Evolutionary conservation across 2,888 invertebrate genomes (phyloP).

Genomic region (Orgyia antiqua): DNA sequence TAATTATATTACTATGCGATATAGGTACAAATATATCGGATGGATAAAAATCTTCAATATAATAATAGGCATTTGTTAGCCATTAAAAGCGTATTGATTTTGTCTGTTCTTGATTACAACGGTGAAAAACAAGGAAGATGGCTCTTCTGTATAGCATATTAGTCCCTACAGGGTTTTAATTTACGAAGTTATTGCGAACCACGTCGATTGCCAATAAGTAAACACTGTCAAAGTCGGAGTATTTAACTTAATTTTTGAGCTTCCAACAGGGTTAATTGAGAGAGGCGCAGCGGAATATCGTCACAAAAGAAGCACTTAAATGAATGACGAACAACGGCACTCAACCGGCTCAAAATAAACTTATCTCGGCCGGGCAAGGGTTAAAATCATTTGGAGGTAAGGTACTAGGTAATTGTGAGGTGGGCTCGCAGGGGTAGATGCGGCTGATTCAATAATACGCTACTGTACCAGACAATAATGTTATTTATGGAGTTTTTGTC

Average conservation of each 20-base stretch:
- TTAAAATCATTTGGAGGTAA: slow-evolving; percentile 67
- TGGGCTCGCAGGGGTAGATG: slow-evolving; percentile 51
- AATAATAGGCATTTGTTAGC: slow-evolving; percentile 1
- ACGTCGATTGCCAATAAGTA: slow-evolving; percentile 68
- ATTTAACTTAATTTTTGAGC: slow-evolving; percentile 79
- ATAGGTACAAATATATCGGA: too few relatives aligned
- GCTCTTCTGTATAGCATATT: slow-evolving; percentile 34
- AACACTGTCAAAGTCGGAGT: slow-evolving; percentile 65
- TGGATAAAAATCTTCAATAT: too few relatives aligned
- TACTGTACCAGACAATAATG: slow-evolving; percentile 59
- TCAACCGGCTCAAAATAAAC: slow-evolving; percentile 75
- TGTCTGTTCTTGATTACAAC: slow-evolving; percentile 5
- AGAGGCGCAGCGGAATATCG: slow-evolving; percentile 65
- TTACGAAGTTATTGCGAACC: slow-evolving; percentile 57
- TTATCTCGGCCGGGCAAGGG: slow-evolving; percentile 74
- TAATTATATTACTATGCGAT: too few relatives aligned
- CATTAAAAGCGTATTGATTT: slow-evolving; percentile 18
- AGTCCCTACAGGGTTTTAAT: slow-evolving; percentile 48
- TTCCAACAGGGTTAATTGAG: slow-evolving; percentile 68
- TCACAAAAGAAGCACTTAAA: slow-evolving; percentile 78
- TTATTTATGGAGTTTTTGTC: slow-evolving; percentile 67
- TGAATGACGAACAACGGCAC: slow-evolving; percentile 57
- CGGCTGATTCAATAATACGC: slow-evolving; percentile 67
- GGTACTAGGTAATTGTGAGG: slow-evolving; percentile 60
- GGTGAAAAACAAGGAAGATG: slow-evolving; percentile 11